These are phyloP conservation scores for Hipposideros larvatus DNA, from an alignment of 2,797 vertebrate species.

Conservation along the genomic window DNA sequence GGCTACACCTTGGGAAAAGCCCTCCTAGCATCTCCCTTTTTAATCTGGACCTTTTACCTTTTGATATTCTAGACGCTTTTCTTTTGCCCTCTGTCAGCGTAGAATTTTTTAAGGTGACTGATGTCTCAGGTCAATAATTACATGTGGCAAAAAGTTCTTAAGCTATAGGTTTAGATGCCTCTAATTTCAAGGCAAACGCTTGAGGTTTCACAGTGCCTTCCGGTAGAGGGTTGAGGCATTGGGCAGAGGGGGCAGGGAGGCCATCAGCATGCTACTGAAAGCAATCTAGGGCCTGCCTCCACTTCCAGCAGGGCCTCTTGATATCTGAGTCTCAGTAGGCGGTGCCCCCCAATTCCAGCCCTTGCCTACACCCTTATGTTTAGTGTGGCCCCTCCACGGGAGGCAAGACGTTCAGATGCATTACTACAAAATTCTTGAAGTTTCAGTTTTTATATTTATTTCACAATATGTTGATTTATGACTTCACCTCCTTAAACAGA, in stretches of 20 bases:
- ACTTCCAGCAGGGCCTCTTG: not conserved
- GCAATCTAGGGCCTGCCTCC: no score
- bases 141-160: conserved; percentile 79
- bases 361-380: not conserved
- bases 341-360: not conserved
- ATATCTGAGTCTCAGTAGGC: not conserved
- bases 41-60: conserved; percentile 82
- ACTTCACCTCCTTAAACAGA: conserved; percentile 15
- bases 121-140: conserved; percentile 84
- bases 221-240: not conserved
- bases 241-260: not conserved
- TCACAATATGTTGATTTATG: not conserved
- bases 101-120: conserved; percentile 80
- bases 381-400: not conserved
- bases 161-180: conserved; percentile 73
- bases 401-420: not conserved
- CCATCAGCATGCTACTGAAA: not conserved
- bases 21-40: conserved; percentile 71
- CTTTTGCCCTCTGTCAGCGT: conserved; percentile 78
- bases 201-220: conserved; percentile 61
- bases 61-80: conserved; percentile 83
- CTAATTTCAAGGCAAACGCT: conserved; percentile 77
- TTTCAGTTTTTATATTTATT: not conserved
- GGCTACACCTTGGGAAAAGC: conserved; percentile 65
- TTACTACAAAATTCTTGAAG: not conserved